Percentiles rank a stretch among this genome's conserved stretches.
These are phyloP conservation scores for Tylochromis polylepis DNA, from an alignment of 2,113 vertebrate species.

Conservation along the genomic window DNA sequence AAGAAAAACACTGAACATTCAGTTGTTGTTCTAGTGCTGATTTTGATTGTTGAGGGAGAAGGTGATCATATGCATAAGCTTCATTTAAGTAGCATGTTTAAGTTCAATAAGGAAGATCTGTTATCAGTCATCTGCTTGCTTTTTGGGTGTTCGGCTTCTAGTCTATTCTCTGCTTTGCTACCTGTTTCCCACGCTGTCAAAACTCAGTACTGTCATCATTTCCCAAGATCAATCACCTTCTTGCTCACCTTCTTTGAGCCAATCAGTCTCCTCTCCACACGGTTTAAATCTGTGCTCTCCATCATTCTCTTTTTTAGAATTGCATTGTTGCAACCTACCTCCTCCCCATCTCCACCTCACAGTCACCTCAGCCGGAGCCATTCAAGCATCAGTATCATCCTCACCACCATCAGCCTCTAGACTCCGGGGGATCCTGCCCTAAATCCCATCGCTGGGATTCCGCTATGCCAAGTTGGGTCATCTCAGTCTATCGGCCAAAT, in stretches of 20 bases:
- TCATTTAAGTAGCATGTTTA: neutral
- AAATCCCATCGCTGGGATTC: neutral
- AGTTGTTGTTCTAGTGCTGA: neutral
- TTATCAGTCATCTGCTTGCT: neutral
- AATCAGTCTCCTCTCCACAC: neutral
- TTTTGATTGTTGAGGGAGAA: neutral
- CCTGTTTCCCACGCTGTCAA: neutral
- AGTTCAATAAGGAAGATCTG: neutral
- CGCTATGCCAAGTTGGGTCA: neutral
- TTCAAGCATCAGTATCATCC: neutral
- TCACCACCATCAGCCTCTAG: neutral
- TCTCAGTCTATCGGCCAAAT: neutral
- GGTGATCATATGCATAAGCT: neutral
- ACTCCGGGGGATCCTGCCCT: neutral
- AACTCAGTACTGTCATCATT: neutral
- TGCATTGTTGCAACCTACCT: neutral
- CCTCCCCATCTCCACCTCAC: neutral
- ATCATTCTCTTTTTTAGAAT: neutral
- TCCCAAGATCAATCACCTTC: neutral
- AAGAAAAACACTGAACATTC: neutral
- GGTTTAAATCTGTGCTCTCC: neutral
- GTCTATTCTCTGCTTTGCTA: neutral
- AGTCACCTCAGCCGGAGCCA: neutral
- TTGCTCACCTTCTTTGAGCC: neutral
- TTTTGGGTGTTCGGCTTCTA: neutral